Base-by-base conservation (phyloP, 2,888 invertebrate species). In the Rambutsinella grinnellia region DNA sequence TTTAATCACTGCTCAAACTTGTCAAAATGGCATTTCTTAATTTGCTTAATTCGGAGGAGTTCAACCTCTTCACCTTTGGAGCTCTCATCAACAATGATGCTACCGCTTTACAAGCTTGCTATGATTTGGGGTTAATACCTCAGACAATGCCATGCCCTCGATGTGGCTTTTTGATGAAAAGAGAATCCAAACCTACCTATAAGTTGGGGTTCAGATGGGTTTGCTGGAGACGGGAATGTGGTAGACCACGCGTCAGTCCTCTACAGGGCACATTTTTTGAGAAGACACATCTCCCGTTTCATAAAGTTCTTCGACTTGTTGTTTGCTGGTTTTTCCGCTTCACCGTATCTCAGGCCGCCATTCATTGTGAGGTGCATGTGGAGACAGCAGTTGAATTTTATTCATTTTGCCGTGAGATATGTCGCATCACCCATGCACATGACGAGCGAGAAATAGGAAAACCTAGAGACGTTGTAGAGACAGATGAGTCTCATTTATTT, bases 401-500 rank as follows among this genome's bases (percentile, higher is more conserved):
- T 47, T 13, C 17, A 1, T 44, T 72, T 21, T 27, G 28, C 6
- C 19, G 72, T 8, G 56, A 56, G 51, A 23, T 65, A 24, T 65
- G 8, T 17, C 19, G 19, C 24, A n/a, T 54, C 3, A 36, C 26
- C 19, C 53, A 54, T n/a, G 21, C 21, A 1, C 56, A 66, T 36
- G 56, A 66, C 13, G 54, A 26, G 8, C 19, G 8, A 13, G 28
- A 26, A 58, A 68, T 68, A 6, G 70, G 70, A 2, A 63, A 63
- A 24, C 23, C 3, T 0, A 68, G 54, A 13, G 71, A 63, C 28
- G 44, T 71, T 10, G 71, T 70, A 2, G 71, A 77, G 23, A n/a
- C 23, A 2, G 77, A 77, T 28, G 77, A 77, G 23, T 47, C 65
- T 3, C 65, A 61, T 17, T 24, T 77, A 0, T 72, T 56, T 27